Base-by-base conservation (phyloP, 2,888 invertebrate species). In the Latheticus oryzae region DNA sequence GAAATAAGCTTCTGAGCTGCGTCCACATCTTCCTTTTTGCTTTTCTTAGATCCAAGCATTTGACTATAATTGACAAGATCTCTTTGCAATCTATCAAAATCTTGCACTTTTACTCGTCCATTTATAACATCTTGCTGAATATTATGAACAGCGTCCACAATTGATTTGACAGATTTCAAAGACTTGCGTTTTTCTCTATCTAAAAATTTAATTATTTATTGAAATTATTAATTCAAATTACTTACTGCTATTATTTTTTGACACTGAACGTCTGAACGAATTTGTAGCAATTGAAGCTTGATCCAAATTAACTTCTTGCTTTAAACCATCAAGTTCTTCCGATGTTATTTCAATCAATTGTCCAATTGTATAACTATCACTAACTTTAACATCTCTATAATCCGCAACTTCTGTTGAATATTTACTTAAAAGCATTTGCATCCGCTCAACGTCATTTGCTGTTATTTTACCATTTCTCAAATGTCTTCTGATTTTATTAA, bases 1-100 rank as follows among this genome's bases (percentile, higher is more conserved):
- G 65, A 63, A 28, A 70, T 64, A 11, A 65, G 59, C 32, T 61
- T 63, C 17, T 67, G 61, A 0, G 65, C 57, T 2, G 52, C 37
- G n/a, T 66, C 60, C 1, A 66, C 42, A 3, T 63, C 48, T 37
- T 61, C 62, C 4, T 63, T 54, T 32, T 66, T 69, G 0, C 61
- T 56, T 48, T 63, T 67, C 5, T 66, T 65, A 21, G 62, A 54
- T 32, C 56, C 64, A 1, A 65, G 63, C 13, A 66, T 57, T 9
- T 47, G 62, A 5, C 68, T 65, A 12, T 63, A 61, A 16, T 56
- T 37, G 0, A 58, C 63, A 1, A 71, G 50, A 4, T 28, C 37
- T 13, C 48, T 33, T 4, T 66, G 55, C 5, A 67, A 32, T 2
- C 19, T 15, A 5, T 50, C 30, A 16, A 11, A 50, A 5, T 50